Evolutionary conservation across 1,140 invertebrate genomes (phyloP).

Genomic region (Chelonus insularis): DNA sequence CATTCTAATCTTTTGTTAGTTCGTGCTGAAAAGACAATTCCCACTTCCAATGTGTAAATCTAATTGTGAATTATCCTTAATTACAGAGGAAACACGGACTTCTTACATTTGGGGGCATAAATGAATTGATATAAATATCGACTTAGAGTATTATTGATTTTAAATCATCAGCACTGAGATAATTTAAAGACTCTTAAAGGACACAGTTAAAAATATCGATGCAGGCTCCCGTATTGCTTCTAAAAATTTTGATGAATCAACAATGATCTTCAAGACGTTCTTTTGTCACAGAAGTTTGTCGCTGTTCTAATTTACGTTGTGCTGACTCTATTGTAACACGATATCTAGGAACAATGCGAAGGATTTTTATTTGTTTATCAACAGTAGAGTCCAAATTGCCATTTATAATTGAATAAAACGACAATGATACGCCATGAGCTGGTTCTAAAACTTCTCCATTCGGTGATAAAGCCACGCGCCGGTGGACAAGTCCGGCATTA

Average conservation of each 20-base stretch:
- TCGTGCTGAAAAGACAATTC: too few species aligned
- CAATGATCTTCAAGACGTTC: conserved; percentile 74
- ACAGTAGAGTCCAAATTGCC: conserved; percentile 69
- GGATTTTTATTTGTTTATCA: conserved; percentile 76
- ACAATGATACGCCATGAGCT: conserved; percentile 65
- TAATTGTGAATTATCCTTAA: conserved; percentile 56
- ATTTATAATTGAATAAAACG: conserved; percentile 72
- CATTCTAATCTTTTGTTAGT: too few species aligned
- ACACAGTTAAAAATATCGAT: conserved; percentile 22
- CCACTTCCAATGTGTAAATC: conserved; percentile 50
- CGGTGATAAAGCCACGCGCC: conserved; percentile 70
- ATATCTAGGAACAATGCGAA: conserved; percentile 81
- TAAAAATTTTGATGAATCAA: conserved; percentile 66
- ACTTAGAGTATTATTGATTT: too few species aligned
- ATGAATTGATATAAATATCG: too few species aligned
- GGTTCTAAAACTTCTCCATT: conserved; percentile 77
- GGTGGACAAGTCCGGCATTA: too few species aligned
- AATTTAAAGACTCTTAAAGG: too few species aligned
- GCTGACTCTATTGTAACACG: conserved; percentile 69
- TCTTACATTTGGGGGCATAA: too few species aligned
- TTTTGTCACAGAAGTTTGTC: conserved; percentile 70
- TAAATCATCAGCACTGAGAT: too few species aligned
- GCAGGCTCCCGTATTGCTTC: conserved; percentile 55
- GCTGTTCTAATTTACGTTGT: conserved; percentile 65
- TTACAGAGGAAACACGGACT: conserved; percentile 49